phyloP scores from a whole-genome alignment of 1,140 invertebrate species.

The Laupala kohalensis region DNA sequence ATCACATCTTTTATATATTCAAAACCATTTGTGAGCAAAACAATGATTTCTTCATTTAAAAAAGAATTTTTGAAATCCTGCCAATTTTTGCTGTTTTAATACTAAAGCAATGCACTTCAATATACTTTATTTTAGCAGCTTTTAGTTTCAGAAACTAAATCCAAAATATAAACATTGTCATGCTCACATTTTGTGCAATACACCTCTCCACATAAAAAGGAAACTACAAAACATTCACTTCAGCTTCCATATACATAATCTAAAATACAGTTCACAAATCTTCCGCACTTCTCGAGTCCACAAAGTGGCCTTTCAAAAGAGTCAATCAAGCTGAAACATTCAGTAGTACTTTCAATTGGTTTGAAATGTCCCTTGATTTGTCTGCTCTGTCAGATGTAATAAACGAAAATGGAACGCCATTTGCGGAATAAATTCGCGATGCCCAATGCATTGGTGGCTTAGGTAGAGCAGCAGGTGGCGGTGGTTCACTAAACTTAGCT shows the following conservation, averaged over 20 bases:
- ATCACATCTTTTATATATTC: constrained; percentile 8
- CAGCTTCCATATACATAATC: constrained; percentile 6
- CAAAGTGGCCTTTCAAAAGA: neutral
- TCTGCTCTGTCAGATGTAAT: constrained; percentile 20
- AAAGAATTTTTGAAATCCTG: constrained; percentile 3
- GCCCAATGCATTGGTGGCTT: constrained; percentile 45
- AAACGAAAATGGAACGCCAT: constrained; percentile 22
- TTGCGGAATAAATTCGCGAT: constrained; percentile 13
- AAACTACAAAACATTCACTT: constrained; percentile 11
- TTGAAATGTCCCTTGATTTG: constrained; percentile 27
- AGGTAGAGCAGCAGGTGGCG: constrained; percentile 40
- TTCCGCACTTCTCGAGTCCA: neutral
- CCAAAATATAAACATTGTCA: constrained; percentile 6
- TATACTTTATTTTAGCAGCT: constrained; percentile 1
- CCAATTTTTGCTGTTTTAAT: constrained; percentile 1
- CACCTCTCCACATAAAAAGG: constrained; percentile 9
- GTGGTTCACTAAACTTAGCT: constrained; percentile 46
- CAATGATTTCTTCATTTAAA: constrained; percentile 1
- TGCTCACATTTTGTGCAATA: constrained; percentile 12
- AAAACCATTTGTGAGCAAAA: constrained; percentile 12
- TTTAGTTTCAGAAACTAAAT: constrained; percentile 2
- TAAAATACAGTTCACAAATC: constrained; percentile 6
- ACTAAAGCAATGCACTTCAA: constrained; percentile 1
- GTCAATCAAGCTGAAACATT: constrained; percentile 38
- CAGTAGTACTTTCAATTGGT: constrained; percentile 40